Evolutionary conservation across 2,797 vertebrate species (phyloP).

Genomic region (Pelodytes ibericus): DNA sequence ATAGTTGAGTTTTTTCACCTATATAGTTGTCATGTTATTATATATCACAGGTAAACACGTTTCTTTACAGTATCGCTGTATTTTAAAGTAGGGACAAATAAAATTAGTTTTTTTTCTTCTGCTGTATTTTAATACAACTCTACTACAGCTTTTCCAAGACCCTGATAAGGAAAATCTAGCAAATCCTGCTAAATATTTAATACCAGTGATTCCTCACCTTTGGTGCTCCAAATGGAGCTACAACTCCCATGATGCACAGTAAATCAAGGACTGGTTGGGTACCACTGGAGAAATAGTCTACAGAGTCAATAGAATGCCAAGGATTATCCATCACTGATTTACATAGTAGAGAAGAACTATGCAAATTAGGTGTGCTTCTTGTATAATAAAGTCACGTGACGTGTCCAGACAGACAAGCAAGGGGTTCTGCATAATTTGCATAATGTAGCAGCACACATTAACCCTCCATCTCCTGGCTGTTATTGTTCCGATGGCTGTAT

Average conservation of each 20-base stretch:
- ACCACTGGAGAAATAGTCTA: too few relatives aligned
- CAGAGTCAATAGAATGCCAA: too few relatives aligned
- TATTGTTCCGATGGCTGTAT: too few relatives aligned
- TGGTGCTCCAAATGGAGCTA: too few relatives aligned
- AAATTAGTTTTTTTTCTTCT: conserved; percentile 33
- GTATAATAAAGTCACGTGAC: conserved; percentile 50
- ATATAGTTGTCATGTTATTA: not conserved
- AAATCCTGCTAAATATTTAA: conserved; percentile 54
- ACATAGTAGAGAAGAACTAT: conserved; percentile 47
- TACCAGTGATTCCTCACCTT: too few relatives aligned
- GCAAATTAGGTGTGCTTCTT: conserved; percentile 44
- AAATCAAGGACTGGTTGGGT: too few relatives aligned
- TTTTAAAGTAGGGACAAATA: not conserved
- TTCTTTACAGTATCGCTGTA: not conserved
- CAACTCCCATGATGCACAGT: too few relatives aligned
- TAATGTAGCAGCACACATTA: conserved; percentile 25
- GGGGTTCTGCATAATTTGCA: conserved; percentile 39
- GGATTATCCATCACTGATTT: too few relatives aligned
- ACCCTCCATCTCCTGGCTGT: conserved; percentile 14
- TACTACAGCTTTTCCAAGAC: conserved; percentile 11
- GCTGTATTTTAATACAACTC: conserved; percentile 35
- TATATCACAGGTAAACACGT: not conserved
- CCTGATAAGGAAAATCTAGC: conserved; percentile 53
- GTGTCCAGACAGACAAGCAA: conserved; percentile 31
- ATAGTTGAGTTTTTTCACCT: not conserved